Base-by-base conservation (phyloP, 2,888 invertebrate genomes). In the Theristus sp. region DNA sequence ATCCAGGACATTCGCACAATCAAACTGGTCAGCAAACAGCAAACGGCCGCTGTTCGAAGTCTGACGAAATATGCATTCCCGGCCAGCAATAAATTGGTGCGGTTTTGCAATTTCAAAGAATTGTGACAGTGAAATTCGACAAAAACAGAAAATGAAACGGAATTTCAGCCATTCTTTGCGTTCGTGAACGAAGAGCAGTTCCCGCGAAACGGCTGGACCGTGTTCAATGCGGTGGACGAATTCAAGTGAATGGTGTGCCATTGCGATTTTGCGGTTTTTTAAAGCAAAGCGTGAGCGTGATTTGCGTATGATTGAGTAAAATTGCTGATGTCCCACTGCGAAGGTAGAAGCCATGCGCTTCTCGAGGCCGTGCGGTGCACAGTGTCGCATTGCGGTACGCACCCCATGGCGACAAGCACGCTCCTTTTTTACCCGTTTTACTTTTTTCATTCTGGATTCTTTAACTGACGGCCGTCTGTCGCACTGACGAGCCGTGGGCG, bases 1-100 rank as follows among this genome's bases (percentile, higher is more conserved):
- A 27, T 70, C 38, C 65, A 77, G 81, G 96, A 98, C 74, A 89
- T 94, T 84, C 81, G 96, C 55, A 93, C 90, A 74, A 79, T 96
- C 58, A 82, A 90, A 60, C 96, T 98, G 77, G 91, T 93, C 0
- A 91, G 93, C 75, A 89, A 89, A 71, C 93, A 91, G 76, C 89
- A 94, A 94, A 27, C 80, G 94, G 38, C 87, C 89, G 60, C 89
- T 96, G 56, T 93, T 91, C 75, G 94, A 72, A 89, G 89, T 73
- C 78, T 96, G 28, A 89, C 88, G 68, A 87, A 87, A 68, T 84
- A 85, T 73, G 89, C 94, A 0, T 98, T 98, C 76, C 96, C 96
- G 0, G 75, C 91, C 24, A 87, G 90, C 0, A 88, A 89, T 71
- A 86, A 88, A 75, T 79, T 87, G 69, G 78, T 77, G n/a, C 17